Conservation (phyloP, 1,140 invertebrate genomes). For the Lethocerus indicus region DNA sequence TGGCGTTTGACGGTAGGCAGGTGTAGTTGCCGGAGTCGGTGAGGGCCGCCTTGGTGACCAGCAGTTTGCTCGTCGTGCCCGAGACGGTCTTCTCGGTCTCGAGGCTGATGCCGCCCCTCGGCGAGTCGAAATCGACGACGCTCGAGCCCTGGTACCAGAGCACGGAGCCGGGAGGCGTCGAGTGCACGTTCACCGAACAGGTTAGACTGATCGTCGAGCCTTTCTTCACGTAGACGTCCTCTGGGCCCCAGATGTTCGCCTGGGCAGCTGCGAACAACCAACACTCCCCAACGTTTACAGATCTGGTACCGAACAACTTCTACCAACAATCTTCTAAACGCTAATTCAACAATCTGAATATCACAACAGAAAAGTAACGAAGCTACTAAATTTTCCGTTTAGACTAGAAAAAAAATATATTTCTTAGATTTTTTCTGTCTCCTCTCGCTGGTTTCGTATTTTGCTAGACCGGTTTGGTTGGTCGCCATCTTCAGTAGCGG, state of each 20-base stretch:
- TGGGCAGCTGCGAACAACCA: slow-evolving; percentile 48
- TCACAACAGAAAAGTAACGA: no score
- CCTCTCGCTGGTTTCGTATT: no score
- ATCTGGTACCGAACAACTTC: no score
- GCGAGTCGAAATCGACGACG: slow-evolving; percentile 71
- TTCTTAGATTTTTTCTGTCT: no score
- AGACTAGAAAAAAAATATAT: no score
- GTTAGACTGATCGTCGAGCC: slow-evolving; percentile 79
- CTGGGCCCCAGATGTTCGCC: slow-evolving; percentile 67
- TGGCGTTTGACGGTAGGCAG: slow-evolving; percentile 70
- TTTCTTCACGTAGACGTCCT: slow-evolving; percentile 75
- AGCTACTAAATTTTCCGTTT: no score
- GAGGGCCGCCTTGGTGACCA: slow-evolving; percentile 69
- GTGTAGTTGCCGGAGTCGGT: slow-evolving; percentile 80
- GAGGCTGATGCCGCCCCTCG: slow-evolving; percentile 65
- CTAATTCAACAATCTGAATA: no score
- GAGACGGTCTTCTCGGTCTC: slow-evolving; percentile 81
- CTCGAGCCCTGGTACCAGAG: slow-evolving; percentile 65
- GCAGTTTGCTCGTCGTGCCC: slow-evolving; percentile 72
- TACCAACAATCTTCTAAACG: no score
- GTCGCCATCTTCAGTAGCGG: no score
- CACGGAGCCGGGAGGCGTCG: slow-evolving; percentile 58
- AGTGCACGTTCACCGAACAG: slow-evolving; percentile 74
- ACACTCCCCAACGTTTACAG: no score
- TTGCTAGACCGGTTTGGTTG: no score